Evolutionary conservation across 1,140 invertebrate species (phyloP), one percentile per base, ranked within the genome.

Genomic region (Tenebrio molitor): DNA sequence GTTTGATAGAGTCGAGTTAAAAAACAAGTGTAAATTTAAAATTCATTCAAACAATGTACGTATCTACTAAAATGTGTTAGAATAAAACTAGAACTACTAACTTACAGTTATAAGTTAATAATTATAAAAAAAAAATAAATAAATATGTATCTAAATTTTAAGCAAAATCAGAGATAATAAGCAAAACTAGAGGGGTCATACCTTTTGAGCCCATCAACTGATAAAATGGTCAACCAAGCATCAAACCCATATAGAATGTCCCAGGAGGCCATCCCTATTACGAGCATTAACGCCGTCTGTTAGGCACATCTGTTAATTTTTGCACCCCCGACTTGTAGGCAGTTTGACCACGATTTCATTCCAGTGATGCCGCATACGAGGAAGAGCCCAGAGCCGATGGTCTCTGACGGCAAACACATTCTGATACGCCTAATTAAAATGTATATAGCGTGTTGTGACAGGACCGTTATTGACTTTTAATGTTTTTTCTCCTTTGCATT

Each of bases 221-320:
- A 76, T 76, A 74, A 76, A 76, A 72, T 77, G 76, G 64, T 74
- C 76, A 77, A 64, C 68, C 53, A 75, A 74, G 74, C 76, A 73
- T 74, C 74, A 77, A 77, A 77, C 72, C 72, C 72, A 72, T 71
- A 42, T 29, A 66, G 53, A 34, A 42, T 58, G 34, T 72, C 79
- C 78, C 77, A 58, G 66, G 79, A 78, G 78, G 71, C 41, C 33
- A 19, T 50, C 53, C 67, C 75, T 81, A 82, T 81, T 81, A 81
- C 74, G 42, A 70, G 75, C 77, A 80, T 78, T 78, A 77, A 76
- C 77, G 76, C 76, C 80, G 79, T 81, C 80, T 81, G 80, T 79
- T 77, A 74, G 76, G 79, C 81, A 78, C 81, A 82, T 82, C 81
- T 82, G 81, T 82, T 82, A 81, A 82, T 82, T 82, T 79, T 80